A percentile compares a stretch with the other conserved stretches of the same genome.
Evolutionary conservation across 2,113 vertebrate species (phyloP).

Genomic region (Pipa parva): DNA sequence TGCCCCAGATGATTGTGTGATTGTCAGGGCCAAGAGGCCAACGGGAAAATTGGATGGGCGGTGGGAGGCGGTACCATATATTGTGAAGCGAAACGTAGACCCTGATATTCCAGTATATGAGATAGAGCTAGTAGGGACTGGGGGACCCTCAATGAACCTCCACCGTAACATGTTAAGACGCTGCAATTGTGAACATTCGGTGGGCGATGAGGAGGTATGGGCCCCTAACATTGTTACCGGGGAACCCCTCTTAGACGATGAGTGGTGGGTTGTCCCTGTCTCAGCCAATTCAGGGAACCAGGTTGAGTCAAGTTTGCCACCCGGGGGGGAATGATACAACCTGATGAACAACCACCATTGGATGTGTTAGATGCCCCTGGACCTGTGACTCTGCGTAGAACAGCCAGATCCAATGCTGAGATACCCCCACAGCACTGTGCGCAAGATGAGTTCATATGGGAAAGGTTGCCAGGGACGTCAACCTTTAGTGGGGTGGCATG

Average conservation of each 20-base stretch:
- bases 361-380: too few species aligned
- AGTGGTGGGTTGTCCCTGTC: too few species aligned
- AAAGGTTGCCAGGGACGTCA: not conserved
- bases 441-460: not conserved
- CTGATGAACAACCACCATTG: too few species aligned
- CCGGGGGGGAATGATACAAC: too few species aligned
- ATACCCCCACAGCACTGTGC: not conserved
- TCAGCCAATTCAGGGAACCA: too few species aligned
- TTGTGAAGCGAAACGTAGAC: too few species aligned
- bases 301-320: too few species aligned
- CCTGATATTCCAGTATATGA: not conserved
- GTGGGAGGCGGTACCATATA: not conserved
- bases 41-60: not conserved
- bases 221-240: not conserved
- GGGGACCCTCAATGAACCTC: not conserved
- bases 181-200: not conserved
- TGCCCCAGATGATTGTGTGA: not conserved
- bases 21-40: not conserved
- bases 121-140: not conserved
- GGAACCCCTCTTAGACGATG: too few species aligned
- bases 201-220: not conserved
- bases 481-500: conserved; percentile 5
- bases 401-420: not conserved
- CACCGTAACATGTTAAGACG: not conserved
- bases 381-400: too few species aligned